Percentiles rank a stretch among this genome's conserved stretches.
phyloP scores from a whole-genome alignment of 2,797 vertebrate species.

The Urocyon cinereoargenteus region DNA sequence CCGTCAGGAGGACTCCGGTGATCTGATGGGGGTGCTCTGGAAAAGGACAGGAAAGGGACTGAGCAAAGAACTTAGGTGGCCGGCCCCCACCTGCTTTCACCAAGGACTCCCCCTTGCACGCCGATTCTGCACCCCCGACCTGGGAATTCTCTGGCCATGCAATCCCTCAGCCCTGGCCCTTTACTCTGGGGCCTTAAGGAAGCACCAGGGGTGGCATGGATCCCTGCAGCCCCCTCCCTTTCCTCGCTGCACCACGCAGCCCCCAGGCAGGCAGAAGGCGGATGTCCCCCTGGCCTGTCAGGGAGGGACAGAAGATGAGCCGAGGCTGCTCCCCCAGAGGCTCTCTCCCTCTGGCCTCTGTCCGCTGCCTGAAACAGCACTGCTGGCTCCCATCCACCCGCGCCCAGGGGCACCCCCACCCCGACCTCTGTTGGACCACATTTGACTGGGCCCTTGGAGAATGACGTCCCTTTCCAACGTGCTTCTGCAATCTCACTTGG shows the following conservation, averaged over 20 bases:
- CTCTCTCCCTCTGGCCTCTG: neutral
- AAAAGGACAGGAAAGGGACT: neutral
- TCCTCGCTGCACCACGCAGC: rapidly evolving
- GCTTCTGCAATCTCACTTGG: neutral
- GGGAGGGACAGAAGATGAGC: neutral
- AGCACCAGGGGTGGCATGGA: no score
- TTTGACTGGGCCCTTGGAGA: neutral
- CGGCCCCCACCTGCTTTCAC: neutral
- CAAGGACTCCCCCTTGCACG: neutral
- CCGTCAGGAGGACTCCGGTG: neutral
- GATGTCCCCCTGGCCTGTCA: neutral
- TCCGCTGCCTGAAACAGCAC: neutral
- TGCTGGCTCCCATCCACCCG: rapidly evolving
- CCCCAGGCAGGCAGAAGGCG: rapidly evolving
- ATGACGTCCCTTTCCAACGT: neutral
- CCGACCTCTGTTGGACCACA: neutral
- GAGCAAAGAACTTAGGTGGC: neutral
- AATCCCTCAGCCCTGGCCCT: neutral
- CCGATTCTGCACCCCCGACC: neutral
- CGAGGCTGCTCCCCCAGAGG: neutral
- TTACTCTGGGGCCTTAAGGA: neutral
- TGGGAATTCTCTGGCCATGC: neutral
- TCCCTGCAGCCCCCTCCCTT: no score
- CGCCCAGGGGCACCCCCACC: rapidly evolving
- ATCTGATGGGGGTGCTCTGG: neutral